Base-by-base conservation (phyloP, 2,888 invertebrate genomes). In the Lapara coniferarum region DNA sequence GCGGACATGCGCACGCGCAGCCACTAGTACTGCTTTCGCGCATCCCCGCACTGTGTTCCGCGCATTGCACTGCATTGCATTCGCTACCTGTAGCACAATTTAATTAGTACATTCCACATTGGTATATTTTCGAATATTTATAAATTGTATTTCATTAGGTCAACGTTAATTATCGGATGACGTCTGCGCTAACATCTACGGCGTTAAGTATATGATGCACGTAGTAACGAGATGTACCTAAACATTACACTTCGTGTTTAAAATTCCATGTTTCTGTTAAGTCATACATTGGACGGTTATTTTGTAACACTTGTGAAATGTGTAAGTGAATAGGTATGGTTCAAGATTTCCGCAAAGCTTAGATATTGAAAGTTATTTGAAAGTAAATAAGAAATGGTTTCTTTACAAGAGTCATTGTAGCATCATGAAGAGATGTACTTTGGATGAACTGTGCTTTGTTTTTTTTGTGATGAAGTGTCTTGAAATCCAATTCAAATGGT, bases 1-100 rank as follows among this genome's bases (percentile, higher is more conserved):
- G 94, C 74, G 97, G 96, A 84, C 98, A 98, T 70, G 96, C 96
- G 89, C 98, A 98, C 51, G 95, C 95, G 90, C 97, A 98, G 52
- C 82, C 83, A 49, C 73, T 72, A 51, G 77, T 76, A 74, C 83
- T 80, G 73, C 74, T 80, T 71, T 73, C 77, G 76, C 77, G 72
- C 19, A 70, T 87, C 81, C 89, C 79, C 73, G 91, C 87, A 78
- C 92, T 87, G 86, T 93, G 88, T 78, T 93, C 88, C 75, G 93
- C 80, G 80, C 94, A 94, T 80, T 86, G 83, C 58, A 84, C 78
- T 55, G 90, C 82, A 37, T 92, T 93, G 76, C 92, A 92, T 49
- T 85, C 84, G 55, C 89, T 89, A 72, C 85, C 92, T 91, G n/a
- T 13, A 58, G 6, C 52, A n/a, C 0, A 58, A 6, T 30, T 67